Percentiles rank a stretch among this genome's conserved stretches.
Evolutionary conservation across 1,140 invertebrate genomes (phyloP).

Genomic region (Neuroterus valhalla): DNA sequence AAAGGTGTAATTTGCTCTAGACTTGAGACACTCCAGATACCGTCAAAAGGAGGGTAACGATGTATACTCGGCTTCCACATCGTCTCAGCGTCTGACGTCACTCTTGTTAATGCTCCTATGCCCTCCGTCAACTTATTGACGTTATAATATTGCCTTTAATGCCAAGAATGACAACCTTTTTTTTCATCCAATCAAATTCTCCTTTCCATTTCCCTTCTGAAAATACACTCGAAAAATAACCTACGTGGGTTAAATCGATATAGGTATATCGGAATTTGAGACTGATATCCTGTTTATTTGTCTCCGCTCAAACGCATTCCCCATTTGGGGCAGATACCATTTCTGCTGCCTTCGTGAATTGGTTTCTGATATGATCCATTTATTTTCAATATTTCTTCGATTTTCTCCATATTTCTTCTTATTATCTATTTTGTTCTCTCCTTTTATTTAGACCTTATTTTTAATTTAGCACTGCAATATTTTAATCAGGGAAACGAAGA

Average conservation of each 20-base stretch:
- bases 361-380: no score
- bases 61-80: conserved; percentile 32
- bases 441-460: no score
- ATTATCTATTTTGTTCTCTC: no score
- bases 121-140: conserved; percentile 34
- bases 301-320: not conserved
- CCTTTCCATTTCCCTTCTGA: not conserved
- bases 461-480: no score
- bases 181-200: conserved; percentile 17
- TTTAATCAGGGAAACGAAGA: no score
- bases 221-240: conserved; percentile 1
- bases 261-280: not conserved
- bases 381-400: no score
- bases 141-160: conserved; percentile 41
- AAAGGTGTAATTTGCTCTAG: not conserved
- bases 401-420: not conserved
- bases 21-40: not conserved
- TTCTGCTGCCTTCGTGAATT: no score
- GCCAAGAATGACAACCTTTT: conserved; percentile 35
- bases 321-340: not conserved
- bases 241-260: conserved; percentile 25
- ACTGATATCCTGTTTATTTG: not conserved
- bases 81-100: conserved; percentile 36
- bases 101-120: conserved; percentile 33
- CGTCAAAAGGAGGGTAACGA: conserved; percentile 37